These are phyloP conservation scores for Aphaenogaster ashmeadi DNA, from an alignment of 1,140 invertebrate species.

Conservation along the genomic window DNA sequence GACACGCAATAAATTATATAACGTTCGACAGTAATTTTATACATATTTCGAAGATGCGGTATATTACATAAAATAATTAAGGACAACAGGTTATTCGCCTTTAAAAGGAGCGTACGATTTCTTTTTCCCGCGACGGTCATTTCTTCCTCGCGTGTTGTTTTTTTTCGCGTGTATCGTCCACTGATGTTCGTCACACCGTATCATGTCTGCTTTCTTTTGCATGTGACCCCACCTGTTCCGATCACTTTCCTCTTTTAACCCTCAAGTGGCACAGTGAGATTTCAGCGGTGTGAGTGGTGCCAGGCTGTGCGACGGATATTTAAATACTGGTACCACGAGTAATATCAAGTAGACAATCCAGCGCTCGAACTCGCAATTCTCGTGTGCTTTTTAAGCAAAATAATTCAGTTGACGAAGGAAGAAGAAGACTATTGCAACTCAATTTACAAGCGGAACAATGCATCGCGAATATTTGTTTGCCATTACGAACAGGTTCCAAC, in stretches of 20 bases:
- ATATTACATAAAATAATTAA: not conserved
- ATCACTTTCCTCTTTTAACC: conserved; percentile 40
- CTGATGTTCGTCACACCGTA: not conserved
- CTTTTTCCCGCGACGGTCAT: not conserved
- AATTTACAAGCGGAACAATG: not conserved
- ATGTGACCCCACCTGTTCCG: not conserved
- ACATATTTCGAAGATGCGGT: too few species aligned
- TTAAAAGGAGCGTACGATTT: not conserved
- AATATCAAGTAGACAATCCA: not conserved
- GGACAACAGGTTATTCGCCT: not conserved
- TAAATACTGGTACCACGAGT: not conserved
- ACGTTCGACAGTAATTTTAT: conserved; percentile 1
- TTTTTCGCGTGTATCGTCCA: not conserved
- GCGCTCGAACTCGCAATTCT: not conserved
- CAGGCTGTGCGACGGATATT: conserved; percentile 13
- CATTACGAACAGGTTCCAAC: not conserved
- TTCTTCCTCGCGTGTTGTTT: not conserved
- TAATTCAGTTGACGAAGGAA: not conserved
- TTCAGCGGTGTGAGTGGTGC: not conserved
- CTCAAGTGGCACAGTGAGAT: conserved; percentile 31
- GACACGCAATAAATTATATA: conserved; percentile 34
- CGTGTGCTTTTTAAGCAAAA: not conserved
- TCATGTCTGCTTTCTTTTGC: conserved; percentile 16
- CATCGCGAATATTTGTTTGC: not conserved
- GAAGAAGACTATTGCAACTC: not conserved